Evolutionary conservation across 2,888 invertebrate species (phyloP).

Genomic region (Idaea biselata): DNA sequence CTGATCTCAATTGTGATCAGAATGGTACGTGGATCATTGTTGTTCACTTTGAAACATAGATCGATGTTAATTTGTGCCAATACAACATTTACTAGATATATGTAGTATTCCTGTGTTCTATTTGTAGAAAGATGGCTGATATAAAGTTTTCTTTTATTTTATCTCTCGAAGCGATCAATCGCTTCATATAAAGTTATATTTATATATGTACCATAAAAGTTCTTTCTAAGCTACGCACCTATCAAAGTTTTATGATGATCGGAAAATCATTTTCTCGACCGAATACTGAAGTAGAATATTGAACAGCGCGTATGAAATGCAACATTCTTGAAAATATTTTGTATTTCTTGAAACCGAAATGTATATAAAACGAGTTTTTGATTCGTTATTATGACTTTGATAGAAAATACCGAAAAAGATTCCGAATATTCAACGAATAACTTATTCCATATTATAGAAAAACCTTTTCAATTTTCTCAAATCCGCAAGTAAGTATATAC

Average conservation of each 20-base stretch:
- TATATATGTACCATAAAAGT: not conserved
- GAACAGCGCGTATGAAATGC: not conserved
- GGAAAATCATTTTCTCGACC: not conserved
- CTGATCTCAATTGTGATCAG: not conserved
- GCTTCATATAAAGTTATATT: not conserved
- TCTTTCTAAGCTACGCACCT: not conserved
- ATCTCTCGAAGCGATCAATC: not conserved
- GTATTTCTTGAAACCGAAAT: not conserved
- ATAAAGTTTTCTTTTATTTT: not conserved
- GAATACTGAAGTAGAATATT: not conserved
- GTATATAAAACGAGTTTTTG: not conserved
- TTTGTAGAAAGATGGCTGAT: not conserved
- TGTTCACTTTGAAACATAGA: not conserved
- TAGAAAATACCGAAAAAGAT: not conserved
- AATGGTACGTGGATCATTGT: not conserved
- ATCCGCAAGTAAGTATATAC: not conserved
- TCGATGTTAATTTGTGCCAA: not conserved
- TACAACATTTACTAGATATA: not conserved
- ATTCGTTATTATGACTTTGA: not conserved
- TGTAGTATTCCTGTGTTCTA: not conserved
- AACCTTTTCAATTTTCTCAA: not conserved
- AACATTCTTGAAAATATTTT: not conserved
- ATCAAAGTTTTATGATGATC: constrained; percentile 1
- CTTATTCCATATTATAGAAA: not conserved
- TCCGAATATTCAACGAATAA: not conserved